Conservation (phyloP, 2,797 vertebrate species). For the Chanos chanos region DNA sequence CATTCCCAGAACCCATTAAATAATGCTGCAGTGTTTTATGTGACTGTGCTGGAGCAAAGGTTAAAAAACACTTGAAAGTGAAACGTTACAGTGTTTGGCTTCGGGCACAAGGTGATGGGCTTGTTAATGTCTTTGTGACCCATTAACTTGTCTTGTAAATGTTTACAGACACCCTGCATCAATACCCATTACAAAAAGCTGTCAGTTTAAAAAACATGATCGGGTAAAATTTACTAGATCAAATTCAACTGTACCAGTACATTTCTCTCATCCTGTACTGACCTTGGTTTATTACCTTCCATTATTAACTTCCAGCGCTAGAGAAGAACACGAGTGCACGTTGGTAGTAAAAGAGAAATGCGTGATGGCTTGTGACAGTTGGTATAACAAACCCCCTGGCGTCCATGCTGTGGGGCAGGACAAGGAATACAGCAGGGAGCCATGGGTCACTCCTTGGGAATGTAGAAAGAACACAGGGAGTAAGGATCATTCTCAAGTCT, state of each 20-base stretch:
- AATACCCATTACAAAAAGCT: neutral
- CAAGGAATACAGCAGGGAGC: conserved; percentile 8
- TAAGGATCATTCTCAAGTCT: too few species aligned
- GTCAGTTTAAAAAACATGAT: neutral
- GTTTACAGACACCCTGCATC: conserved; percentile 12
- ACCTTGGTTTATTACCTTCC: conserved; percentile 25
- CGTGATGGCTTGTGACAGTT: conserved; percentile 35
- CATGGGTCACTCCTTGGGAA: conserved; percentile 8
- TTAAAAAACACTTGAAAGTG: conserved; percentile 8
- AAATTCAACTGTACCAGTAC: neutral
- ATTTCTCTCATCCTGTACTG: conserved; percentile 18
- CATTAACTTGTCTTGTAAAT: conserved; percentile 25
- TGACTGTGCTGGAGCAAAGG: conserved; percentile 1
- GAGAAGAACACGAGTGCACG: conserved; percentile 3
- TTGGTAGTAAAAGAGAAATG: conserved; percentile 40
- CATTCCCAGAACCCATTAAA: neutral
- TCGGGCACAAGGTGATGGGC: conserved; percentile 10
- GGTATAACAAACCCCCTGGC: conserved; percentile 9
- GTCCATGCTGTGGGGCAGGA: conserved; percentile 13
- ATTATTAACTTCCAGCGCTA: conserved; percentile 36
- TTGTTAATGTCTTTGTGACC: conserved; percentile 19
- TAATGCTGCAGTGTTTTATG: neutral
- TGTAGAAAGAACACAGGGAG: neutral
- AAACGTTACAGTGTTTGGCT: conserved; percentile 24
- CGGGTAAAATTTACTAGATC: neutral